Evolutionary conservation across 2,888 invertebrate species (phyloP).

Genomic region (Diachrysia chrysitis): DNA sequence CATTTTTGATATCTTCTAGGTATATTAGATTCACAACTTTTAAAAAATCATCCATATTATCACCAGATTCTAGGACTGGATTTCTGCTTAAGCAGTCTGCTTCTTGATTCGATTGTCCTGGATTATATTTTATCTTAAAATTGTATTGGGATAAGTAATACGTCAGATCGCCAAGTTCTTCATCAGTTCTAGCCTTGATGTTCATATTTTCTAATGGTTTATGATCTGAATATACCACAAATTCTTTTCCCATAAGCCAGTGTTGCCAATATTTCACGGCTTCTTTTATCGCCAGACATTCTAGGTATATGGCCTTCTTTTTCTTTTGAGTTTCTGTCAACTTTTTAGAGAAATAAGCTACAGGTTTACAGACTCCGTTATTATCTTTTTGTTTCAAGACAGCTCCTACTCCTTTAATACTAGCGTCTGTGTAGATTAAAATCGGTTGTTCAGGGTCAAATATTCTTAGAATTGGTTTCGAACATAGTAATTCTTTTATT

Average conservation of each 20-base stretch:
- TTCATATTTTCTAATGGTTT: constrained; percentile 36
- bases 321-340: constrained; percentile 26
- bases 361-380: constrained; percentile 18
- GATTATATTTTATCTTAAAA: constrained; percentile 12
- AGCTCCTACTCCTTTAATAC: constrained; percentile 15
- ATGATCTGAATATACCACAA: constrained; percentile 35
- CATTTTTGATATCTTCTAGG: not conserved
- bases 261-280: constrained; percentile 52
- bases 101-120: not conserved
- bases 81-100: not conserved
- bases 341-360: constrained; percentile 11
- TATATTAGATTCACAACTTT: not conserved
- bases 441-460: not conserved
- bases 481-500: too few species aligned
- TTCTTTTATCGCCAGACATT: constrained; percentile 46
- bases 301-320: constrained; percentile 30
- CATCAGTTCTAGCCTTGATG: too few species aligned
- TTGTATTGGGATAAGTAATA: constrained; percentile 28
- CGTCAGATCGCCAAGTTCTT: constrained; percentile 22
- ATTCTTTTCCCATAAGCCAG: constrained; percentile 37
- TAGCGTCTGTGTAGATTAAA: constrained; percentile 17
- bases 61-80: not conserved
- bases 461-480: too few species aligned
- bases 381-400: constrained; percentile 12
- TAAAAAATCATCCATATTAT: not conserved